These are phyloP conservation scores for Spheniscus humboldti DNA, from an alignment of 2,797 vertebrate species.

Conservation along the genomic window DNA sequence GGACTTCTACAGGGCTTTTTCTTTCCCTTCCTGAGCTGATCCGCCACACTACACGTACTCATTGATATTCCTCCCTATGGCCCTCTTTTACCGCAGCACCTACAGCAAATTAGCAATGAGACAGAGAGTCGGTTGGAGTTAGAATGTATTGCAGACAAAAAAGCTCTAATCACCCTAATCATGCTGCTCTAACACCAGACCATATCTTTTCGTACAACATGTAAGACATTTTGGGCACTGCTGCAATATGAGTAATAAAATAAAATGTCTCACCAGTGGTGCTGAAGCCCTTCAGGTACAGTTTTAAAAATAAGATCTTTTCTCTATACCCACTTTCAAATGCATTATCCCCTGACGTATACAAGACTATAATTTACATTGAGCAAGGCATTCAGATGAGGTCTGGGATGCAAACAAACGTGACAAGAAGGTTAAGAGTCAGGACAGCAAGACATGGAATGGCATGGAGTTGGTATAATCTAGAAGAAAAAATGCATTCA, in stretches of 20 bases:
- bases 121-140: not conserved
- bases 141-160: not conserved
- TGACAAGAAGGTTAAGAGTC: conserved; percentile 46
- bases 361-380: conserved; percentile 24
- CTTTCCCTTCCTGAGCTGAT: not conserved
- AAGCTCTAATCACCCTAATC: conserved; percentile 11
- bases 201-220: not conserved
- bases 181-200: not conserved
- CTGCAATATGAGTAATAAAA: not conserved
- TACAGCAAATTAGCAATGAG: conserved; percentile 33
- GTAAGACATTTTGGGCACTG: not conserved
- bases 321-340: conserved; percentile 2
- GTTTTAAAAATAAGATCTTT: conserved; percentile 11
- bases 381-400: conserved; percentile 29
- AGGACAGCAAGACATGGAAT: not conserved
- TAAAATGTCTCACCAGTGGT: not conserved
- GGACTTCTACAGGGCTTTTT: not conserved
- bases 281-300: conserved; percentile 27
- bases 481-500: not conserved
- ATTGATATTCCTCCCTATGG: conserved; percentile 39
- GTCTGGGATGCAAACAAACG: conserved; percentile 26
- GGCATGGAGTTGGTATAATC: not conserved
- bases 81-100: not conserved
- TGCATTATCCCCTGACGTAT: not conserved
- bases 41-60: not conserved